These are phyloP conservation scores for Pelagia noctiluca DNA, from an alignment of 30 jellyfish, hydroid and myxozoan species.

Conservation along the genomic window DNA sequence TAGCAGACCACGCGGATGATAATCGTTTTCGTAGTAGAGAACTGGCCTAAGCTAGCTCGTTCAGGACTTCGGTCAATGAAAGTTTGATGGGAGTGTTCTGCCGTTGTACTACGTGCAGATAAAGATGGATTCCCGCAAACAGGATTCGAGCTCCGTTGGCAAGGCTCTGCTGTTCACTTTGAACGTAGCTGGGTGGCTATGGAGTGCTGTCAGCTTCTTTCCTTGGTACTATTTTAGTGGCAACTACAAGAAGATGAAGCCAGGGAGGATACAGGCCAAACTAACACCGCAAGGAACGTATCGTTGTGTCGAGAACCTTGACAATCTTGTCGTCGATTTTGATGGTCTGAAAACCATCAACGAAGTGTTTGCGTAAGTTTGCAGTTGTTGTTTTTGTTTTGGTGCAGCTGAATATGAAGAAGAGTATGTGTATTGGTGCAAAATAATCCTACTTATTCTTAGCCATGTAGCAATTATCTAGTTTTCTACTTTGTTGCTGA, in stretches of 20 bases:
- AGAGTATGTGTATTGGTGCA: background rate
- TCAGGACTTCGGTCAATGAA: background rate
- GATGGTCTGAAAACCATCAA: constrained; percentile 70
- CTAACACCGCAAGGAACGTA: constrained; percentile 70
- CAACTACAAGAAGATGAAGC: constrained; percentile 65
- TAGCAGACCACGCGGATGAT: background rate
- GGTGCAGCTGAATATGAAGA: background rate
- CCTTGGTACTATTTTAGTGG: constrained; percentile 93
- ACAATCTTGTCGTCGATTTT: constrained; percentile 52
- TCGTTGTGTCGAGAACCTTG: constrained; percentile 58
- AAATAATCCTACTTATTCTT: too few species aligned
- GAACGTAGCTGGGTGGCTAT: constrained; percentile 95
- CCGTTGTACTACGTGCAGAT: too few species aligned
- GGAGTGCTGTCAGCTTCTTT: constrained; percentile 90
- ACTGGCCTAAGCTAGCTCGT: background rate
- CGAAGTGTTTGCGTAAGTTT: constrained; percentile 77
- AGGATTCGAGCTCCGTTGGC: constrained; percentile 61
- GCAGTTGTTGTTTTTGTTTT: background rate
- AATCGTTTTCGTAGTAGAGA: background rate
- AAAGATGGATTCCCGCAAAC: constrained; percentile 55
- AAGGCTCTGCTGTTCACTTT: constrained; percentile 67
- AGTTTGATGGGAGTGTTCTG: background rate
- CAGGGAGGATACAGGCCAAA: constrained; percentile 79
- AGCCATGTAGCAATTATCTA: too few species aligned
- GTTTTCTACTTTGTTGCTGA: too few species aligned